A percentile compares a stretch with the other conserved stretches of the same genome.
Evolutionary conservation across 2,888 invertebrate species (phyloP).

Genomic region (Caenorhabditis becei): DNA sequence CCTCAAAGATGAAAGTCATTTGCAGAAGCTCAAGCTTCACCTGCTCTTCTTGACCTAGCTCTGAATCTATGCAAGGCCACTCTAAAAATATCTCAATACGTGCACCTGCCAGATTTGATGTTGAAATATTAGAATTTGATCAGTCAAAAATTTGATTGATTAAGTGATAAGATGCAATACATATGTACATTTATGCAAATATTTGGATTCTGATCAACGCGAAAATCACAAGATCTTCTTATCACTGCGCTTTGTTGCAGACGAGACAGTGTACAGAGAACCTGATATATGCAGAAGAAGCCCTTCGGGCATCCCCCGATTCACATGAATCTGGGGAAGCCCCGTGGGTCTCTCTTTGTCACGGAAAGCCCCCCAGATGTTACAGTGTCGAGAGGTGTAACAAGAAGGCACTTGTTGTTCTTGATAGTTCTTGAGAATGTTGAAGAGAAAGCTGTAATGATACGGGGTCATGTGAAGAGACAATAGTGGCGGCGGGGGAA

Average conservation of each 20-base stretch:
- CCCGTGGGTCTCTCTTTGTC: conserved; percentile 14
- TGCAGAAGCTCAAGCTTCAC: no score
- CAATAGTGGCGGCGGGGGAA: not conserved
- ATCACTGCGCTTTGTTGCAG: conserved; percentile 27
- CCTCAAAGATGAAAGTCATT: no score
- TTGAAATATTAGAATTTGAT: no score
- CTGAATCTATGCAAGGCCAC: no score
- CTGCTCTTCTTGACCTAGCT: no score
- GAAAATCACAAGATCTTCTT: no score
- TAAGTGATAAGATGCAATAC: no score
- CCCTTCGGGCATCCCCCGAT: conserved; percentile 38
- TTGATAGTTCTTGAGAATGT: conserved; percentile 39
- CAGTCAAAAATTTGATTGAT: no score
- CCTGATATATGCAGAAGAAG: conserved; percentile 27
- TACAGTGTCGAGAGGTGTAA: conserved; percentile 35
- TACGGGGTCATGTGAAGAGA: conserved; percentile 36
- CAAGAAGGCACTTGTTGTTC: conserved; percentile 51
- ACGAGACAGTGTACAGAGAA: conserved; percentile 35
- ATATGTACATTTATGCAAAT: no score
- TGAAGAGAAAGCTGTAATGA: conserved; percentile 16
- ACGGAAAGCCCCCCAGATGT: conserved; percentile 21
- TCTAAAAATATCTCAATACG: no score
- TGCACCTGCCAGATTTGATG: no score
- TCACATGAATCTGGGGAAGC: conserved; percentile 46
- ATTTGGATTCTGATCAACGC: no score